Conservation (phyloP, 2,888 invertebrate genomes). For the Danaus chrysippus region DNA sequence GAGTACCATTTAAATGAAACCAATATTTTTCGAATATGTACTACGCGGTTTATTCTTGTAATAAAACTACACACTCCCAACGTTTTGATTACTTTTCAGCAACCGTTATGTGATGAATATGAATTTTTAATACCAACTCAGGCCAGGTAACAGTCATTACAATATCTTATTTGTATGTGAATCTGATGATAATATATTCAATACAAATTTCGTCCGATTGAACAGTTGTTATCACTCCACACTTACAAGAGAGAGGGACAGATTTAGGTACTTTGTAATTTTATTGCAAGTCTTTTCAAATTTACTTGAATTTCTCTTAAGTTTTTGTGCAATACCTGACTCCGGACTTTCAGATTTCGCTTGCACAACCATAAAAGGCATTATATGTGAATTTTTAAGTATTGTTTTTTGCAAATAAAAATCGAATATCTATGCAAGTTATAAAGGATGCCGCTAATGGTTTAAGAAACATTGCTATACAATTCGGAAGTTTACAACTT, state of each 20-base stretch:
- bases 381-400: conserved; percentile 44
- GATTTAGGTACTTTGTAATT: conserved; percentile 9
- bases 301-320: conserved; percentile 24
- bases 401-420: conserved; percentile 50
- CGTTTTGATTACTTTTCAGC: too few relatives aligned
- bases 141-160: too few relatives aligned
- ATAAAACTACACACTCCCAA: too few relatives aligned
- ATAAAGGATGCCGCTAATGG: conserved; percentile 61
- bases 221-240: too few relatives aligned
- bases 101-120: too few relatives aligned
- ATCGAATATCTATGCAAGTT: conserved; percentile 36
- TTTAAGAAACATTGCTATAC: conserved; percentile 50
- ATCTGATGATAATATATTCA: too few relatives aligned
- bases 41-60: too few relatives aligned
- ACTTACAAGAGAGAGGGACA: not conserved
- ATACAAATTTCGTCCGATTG: too few relatives aligned
- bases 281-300: conserved; percentile 13
- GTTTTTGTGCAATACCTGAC: conserved; percentile 37
- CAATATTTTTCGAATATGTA: too few relatives aligned
- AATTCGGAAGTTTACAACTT: conserved; percentile 71
- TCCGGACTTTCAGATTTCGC: conserved; percentile 40
- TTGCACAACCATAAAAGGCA: conserved; percentile 50
- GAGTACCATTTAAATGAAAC: too few relatives aligned
- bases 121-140: too few relatives aligned
- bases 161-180: too few relatives aligned